These are phyloP conservation scores for Deladenus siricidicola DNA, from an alignment of 2,888 invertebrate genomes.

Conservation along the genomic window DNA sequence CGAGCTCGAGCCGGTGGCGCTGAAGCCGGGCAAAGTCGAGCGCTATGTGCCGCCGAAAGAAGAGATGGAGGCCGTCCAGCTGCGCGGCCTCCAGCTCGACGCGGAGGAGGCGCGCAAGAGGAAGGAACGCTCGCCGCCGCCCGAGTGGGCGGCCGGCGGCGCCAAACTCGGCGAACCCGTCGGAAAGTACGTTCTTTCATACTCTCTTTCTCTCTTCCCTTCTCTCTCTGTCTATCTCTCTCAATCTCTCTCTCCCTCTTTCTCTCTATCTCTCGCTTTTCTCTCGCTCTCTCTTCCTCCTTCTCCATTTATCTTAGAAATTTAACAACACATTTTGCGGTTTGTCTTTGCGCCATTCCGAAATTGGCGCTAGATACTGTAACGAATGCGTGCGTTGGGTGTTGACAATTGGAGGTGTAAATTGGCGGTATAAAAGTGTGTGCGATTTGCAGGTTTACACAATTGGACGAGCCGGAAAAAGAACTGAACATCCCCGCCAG, in stretches of 20 bases:
- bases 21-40: constrained; percentile 46
- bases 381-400: too few species aligned
- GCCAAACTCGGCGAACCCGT: constrained; percentile 30
- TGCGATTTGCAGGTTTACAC: constrained; percentile 23
- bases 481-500: constrained; percentile 50
- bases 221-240: too few species aligned
- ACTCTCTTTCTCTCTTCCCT: too few species aligned
- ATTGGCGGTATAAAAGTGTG: too few species aligned
- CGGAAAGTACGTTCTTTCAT: constrained; percentile 22
- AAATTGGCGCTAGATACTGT: too few species aligned
- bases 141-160: constrained; percentile 33
- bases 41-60: constrained; percentile 44
- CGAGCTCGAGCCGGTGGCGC: constrained; percentile 42
- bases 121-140: constrained; percentile 30
- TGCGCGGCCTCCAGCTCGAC: constrained; percentile 28
- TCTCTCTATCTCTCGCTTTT: too few species aligned
- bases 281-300: too few species aligned
- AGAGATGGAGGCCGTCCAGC: constrained; percentile 42
- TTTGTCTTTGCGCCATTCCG: too few species aligned
- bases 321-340: too few species aligned
- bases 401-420: too few species aligned
- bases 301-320: too few species aligned
- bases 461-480: constrained; percentile 39
- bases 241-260: too few species aligned
- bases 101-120: constrained; percentile 7